A percentile compares a stretch with the other conserved stretches of the same genome.
Conservation (phyloP, 2,888 invertebrate genomes). For the Cheiracanthium punctorium region DNA sequence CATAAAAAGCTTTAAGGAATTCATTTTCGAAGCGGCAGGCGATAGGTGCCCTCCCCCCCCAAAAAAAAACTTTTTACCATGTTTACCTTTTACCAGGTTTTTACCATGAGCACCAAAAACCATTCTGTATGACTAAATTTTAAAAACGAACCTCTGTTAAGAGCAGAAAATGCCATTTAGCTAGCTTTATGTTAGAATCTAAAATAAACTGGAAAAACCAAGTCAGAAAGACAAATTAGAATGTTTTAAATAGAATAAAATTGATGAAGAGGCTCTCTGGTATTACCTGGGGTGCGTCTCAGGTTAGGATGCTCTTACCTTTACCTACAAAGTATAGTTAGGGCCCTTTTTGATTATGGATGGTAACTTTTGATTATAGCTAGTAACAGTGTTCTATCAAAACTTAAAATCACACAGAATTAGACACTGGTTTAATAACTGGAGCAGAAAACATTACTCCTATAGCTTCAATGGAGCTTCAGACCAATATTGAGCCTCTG, state of each 20-base stretch:
- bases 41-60: no score
- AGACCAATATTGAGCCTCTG: not conserved
- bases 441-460: not conserved
- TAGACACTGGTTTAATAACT: not conserved
- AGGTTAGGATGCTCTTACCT: not conserved
- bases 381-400: not conserved
- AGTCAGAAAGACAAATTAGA: not conserved
- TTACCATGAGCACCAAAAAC: not conserved
- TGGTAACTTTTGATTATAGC: not conserved
- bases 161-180: not conserved
- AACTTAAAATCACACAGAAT: not conserved
- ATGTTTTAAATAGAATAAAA: not conserved
- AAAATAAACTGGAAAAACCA: no score
- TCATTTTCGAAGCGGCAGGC: no score
- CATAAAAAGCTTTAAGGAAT: no score
- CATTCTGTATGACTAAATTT: not conserved
- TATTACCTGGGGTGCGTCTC: not conserved
- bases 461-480: constrained; percentile 3
- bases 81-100: not conserved
- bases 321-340: not conserved
- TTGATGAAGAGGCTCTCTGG: not conserved
- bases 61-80: no score
- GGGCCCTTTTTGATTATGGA: not conserved
- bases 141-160: not conserved
- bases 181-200: not conserved